Base-by-base conservation (phyloP, 2,113 vertebrate genomes). In the Pterocles burchelli region DNA sequence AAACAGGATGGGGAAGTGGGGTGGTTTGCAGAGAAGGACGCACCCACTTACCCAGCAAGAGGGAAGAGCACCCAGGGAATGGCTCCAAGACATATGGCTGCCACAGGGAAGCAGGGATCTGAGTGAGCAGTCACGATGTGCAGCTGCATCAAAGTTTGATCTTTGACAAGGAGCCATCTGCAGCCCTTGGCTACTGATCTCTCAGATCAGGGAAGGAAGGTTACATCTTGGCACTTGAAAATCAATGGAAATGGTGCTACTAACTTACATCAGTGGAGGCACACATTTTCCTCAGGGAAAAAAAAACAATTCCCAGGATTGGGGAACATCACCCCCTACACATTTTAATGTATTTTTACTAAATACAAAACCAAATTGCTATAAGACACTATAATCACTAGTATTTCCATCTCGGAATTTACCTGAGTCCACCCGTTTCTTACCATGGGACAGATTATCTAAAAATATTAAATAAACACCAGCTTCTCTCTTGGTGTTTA, bases 1-100 rank as follows among this genome's bases (percentile, higher is more conserved):
- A 51, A 84, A 34, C 6, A 4, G 1, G 11, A 7, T 0, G 0
- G 57, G 34, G 18, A 54, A 22, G 8, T 2, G 25, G 52, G 8
- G 41, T 29, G 25, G 11, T 48, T 61, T 73, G 46, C 2, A 3
- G 24, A 91, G 51, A 2, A 90, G 55, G 70, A 46, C 36, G 20
- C 19, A 29, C 33, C 54, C 0, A 0, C 3, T 1, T 19, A 24
- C 54, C n/a, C 73, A 63, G 48, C 26, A 62, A 63, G 75, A 63
- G 31, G 25, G 26, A 45, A 36, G 29, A 75, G 75, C 20, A 82
- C 11, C 13, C 49, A 67, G 61, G 66, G 71, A 91, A 45, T 24
- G 25, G 11, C 75, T 68, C 49, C 5, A 9, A 85, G 51, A 41
- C 76, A 43, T 54, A 31, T 1, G 25, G 63, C 62, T 82, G 66